Evolutionary conservation across 2,797 vertebrate genomes (phyloP), one percentile per base, ranked within the genome.

Genomic region (Sebastes matsubarae): DNA sequence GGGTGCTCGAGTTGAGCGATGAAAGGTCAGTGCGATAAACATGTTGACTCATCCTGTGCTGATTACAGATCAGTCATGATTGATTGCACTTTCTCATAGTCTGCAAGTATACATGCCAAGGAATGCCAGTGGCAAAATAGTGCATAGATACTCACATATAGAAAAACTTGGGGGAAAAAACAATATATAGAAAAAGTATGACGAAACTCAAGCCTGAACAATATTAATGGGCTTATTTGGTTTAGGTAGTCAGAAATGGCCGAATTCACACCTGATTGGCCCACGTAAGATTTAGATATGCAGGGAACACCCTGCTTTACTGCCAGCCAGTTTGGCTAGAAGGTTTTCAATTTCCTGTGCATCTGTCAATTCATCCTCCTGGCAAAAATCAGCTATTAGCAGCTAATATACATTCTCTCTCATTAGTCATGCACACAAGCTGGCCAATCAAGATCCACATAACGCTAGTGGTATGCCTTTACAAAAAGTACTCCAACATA

Each of bases 291-390:
- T 67, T 20, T 24, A 38, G 30, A 82, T 68, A 84, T 80, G 68
- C 80, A 79, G 75, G 38, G n/a, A 86, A 80, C 71, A 80, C 29
- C 14, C 13, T 8, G 69, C 30, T 38, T 42, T 6, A 5, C 36
- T 72, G 78, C 54, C 84, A 71, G 69, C 63, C 77, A 25, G 72
- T 80, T 86, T 85, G 83, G 84, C 88, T 66, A 34, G 42, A 57
- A 73, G 72, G 36, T 76, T 83, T 90, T 88, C 86, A 87, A 89
- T 89, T 89, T 90, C 73, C 87, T 82, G 79, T 85, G 74, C 81
- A 85, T 88, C 82, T 90, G 91, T 88, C 82, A 60, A 38, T 80
- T 77, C 60, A 54, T 82, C 71, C 71, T n/a, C 27, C 36, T 0
- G 1, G 79, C 79, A 82, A 83, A 84, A 78, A 68, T 13, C 42